Evolutionary conservation across 1,140 invertebrate genomes (phyloP).

Genomic region (Drosophila pallidifrons): DNA sequence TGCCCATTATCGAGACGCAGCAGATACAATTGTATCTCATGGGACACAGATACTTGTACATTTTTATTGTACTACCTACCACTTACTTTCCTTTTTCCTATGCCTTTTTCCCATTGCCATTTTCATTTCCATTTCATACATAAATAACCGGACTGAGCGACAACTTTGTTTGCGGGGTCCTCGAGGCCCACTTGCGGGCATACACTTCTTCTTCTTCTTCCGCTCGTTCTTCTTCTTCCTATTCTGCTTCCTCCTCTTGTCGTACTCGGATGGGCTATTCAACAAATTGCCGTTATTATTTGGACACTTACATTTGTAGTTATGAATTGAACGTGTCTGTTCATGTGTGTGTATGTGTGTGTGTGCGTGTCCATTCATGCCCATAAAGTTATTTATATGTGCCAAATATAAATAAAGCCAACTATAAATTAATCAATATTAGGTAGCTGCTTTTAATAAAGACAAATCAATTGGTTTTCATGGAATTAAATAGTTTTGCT

Average conservation of each 20-base stretch:
- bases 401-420: not conserved
- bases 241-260: too few relatives aligned
- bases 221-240: not conserved
- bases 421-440: slow-evolving; percentile 1
- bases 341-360: not conserved
- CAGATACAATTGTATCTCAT: slow-evolving; percentile 50
- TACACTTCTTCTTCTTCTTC: not conserved
- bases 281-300: slow-evolving; percentile 31
- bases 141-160: slow-evolving; percentile 7
- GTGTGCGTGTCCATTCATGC: not conserved
- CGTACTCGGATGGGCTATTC: slow-evolving; percentile 26
- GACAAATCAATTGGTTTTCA: not conserved
- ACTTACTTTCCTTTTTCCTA: slow-evolving; percentile 14
- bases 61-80: slow-evolving; percentile 23
- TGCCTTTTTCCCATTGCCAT: not conserved
- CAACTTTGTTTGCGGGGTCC: slow-evolving; percentile 1
- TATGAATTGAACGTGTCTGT: not conserved
- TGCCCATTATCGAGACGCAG: slow-evolving; percentile 40
- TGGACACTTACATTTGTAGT: not conserved
- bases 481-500: too few relatives aligned
- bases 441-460: not conserved
- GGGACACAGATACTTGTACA: slow-evolving; percentile 24
- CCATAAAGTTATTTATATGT: not conserved
- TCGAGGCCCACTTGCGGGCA: slow-evolving; percentile 9
- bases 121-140: not conserved